These are phyloP conservation scores for Montipora capricornis DNA, from an alignment of 64 coral and sea anemone genomes.

Conservation along the genomic window DNA sequence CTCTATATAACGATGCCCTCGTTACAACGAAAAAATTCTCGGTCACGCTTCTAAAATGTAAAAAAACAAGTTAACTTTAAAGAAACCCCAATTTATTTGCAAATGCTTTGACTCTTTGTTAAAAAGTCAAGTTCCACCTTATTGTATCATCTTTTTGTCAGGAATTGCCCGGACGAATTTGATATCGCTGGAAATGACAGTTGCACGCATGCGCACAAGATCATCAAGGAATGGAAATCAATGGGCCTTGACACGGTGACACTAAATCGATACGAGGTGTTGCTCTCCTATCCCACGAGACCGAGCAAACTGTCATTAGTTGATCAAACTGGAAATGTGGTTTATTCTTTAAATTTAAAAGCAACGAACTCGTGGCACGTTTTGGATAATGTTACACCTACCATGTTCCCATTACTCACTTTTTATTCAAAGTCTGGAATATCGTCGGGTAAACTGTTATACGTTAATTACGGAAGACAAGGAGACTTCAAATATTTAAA, in stretches of 20 bases:
- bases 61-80: too few relatives aligned
- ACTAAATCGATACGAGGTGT: conserved; percentile 81
- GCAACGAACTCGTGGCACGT: conserved; percentile 12
- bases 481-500: conserved; percentile 82
- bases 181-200: conserved; percentile 59
- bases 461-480: conserved; percentile 85
- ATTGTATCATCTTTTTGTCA: not conserved
- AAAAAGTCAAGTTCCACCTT: not conserved
- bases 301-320: conserved; percentile 55
- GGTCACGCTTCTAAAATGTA: too few relatives aligned
- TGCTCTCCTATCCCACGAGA: conserved; percentile 68
- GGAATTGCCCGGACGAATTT: conserved; percentile 52
- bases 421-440: conserved; percentile 62
- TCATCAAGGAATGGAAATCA: conserved; percentile 79
- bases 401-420: conserved; percentile 59
- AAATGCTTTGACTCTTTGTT: too few relatives aligned
- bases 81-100: too few relatives aligned
- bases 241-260: conserved; percentile 70
- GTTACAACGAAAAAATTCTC: too few relatives aligned
- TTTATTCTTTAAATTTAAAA: conserved; percentile 59
- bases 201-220: conserved; percentile 58
- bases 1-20: too few relatives aligned
- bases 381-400: conserved; percentile 18
- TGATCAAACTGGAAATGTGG: conserved; percentile 31
- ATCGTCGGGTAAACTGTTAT: conserved; percentile 61